Evolutionary conservation across 2,888 invertebrate species (phyloP).

Genomic region (Polymixis flavicincta): DNA sequence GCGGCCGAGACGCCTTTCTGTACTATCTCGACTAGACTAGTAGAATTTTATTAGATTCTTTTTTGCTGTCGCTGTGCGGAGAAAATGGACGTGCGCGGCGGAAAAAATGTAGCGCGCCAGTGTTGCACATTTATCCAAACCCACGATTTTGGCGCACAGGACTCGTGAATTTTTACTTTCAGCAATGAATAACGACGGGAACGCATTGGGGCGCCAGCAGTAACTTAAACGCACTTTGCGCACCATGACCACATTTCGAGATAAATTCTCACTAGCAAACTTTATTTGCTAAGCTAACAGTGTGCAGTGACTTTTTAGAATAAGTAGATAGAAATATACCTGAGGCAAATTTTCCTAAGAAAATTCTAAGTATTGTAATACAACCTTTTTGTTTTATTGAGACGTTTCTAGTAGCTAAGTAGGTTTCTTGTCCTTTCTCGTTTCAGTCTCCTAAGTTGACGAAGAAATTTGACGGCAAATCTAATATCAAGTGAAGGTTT

Average conservation of each 20-base stretch:
- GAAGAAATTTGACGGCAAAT: constrained; percentile 76
- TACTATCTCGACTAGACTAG: constrained; percentile 44
- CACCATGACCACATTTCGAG: constrained; percentile 24
- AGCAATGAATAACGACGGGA: constrained; percentile 56
- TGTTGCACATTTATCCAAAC: constrained; percentile 66
- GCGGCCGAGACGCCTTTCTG: constrained; percentile 34
- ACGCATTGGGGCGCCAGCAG: constrained; percentile 41
- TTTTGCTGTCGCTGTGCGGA: constrained; percentile 47
- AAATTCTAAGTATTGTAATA: not conserved
- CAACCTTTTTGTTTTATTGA: constrained; percentile 53
- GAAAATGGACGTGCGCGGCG: constrained; percentile 55
- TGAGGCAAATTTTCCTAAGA: not conserved
- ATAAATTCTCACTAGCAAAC: constrained; percentile 6
- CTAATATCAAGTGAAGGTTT: constrained; percentile 77
- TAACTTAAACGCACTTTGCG: constrained; percentile 42
- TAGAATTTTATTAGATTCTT: constrained; percentile 54
- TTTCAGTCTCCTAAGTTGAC: constrained; percentile 69
- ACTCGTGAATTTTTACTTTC: constrained; percentile 58
- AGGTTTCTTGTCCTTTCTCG: constrained; percentile 61
- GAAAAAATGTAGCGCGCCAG: constrained; percentile 52
- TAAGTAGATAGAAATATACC: not conserved
- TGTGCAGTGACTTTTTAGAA: not conserved
- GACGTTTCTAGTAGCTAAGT: constrained; percentile 67
- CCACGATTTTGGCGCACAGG: constrained; percentile 44
- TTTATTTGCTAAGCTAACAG: not conserved